phyloP scores from a whole-genome alignment of 2,888 invertebrate genomes.

The Melanostoma scalare region DNA sequence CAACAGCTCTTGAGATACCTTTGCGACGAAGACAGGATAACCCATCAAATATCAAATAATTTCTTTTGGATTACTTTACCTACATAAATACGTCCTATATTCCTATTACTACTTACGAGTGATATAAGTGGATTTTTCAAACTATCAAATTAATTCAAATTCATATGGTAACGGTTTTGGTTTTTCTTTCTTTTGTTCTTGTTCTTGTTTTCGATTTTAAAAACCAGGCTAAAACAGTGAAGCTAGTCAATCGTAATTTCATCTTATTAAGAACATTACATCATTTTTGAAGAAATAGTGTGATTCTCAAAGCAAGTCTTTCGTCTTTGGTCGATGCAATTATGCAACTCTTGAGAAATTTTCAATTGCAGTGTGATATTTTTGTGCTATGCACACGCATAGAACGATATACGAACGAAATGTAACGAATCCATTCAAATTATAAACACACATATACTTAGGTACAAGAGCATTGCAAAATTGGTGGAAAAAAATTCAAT shows the following conservation, averaged over 20 bases:
- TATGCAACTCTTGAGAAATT: constrained; percentile 67
- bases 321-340: constrained; percentile 54
- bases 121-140: constrained; percentile 18
- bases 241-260: constrained; percentile 38
- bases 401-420: constrained; percentile 16
- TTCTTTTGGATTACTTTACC: constrained; percentile 17
- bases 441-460: constrained; percentile 36
- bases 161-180: constrained; percentile 22
- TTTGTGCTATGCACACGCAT: constrained; percentile 61
- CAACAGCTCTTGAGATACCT: constrained; percentile 76
- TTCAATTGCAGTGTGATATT: constrained; percentile 57
- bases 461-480: constrained; percentile 58
- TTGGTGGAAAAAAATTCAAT: constrained; percentile 62
- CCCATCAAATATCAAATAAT: constrained; percentile 24
- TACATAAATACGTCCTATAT: constrained; percentile 9
- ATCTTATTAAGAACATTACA: constrained; percentile 53
- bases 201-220: background rate
- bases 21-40: constrained; percentile 15
- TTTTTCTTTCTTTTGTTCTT: constrained; percentile 18
- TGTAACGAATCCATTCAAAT: constrained; percentile 35
- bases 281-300: constrained; percentile 50
- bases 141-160: constrained; percentile 13
- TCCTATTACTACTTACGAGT: constrained; percentile 18
- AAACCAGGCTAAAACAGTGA: constrained; percentile 50
- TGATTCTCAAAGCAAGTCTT: constrained; percentile 22